Percentiles rank a stretch among this genome's conserved stretches.
phyloP scores from a whole-genome alignment of 1,140 invertebrate species.

The Chionoecetes opilio region DNA sequence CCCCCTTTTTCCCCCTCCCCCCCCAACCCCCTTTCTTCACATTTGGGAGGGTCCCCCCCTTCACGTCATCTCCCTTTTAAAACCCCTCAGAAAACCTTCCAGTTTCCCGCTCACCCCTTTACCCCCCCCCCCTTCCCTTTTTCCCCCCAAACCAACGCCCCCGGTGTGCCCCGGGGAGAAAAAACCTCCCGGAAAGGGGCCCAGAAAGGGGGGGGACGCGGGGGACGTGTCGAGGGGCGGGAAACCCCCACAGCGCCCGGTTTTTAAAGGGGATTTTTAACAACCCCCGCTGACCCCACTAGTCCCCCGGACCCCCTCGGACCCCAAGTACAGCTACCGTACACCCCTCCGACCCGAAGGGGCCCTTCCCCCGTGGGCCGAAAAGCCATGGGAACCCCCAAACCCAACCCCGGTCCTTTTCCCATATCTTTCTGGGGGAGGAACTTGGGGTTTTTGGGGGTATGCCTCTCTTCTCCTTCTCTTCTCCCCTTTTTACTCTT shows the following conservation, averaged over 20 bases:
- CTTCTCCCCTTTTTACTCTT: slow-evolving; percentile 34
- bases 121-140: not conserved
- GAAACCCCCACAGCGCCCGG: slow-evolving; percentile 91
- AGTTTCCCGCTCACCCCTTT: not conserved
- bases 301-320: slow-evolving; percentile 87
- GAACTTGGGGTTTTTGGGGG: too few species aligned
- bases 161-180: slow-evolving; percentile 91
- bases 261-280: slow-evolving; percentile 96
- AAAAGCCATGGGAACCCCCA: slow-evolving; percentile 92
- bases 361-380: too few species aligned
- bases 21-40: not conserved
- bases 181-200: slow-evolving; percentile 91
- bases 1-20: not conserved
- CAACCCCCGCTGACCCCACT: slow-evolving; percentile 92
- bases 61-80: not conserved
- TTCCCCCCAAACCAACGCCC: slow-evolving; percentile 90
- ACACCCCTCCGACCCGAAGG: slow-evolving; percentile 92
- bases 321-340: slow-evolving; percentile 86
- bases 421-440: slow-evolving; percentile 92
- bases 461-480: too few species aligned
- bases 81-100: not conserved
- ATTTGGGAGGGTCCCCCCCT: not conserved
- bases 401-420: slow-evolving; percentile 92
- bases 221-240: slow-evolving; percentile 92
- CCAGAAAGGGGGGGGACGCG: slow-evolving; percentile 94